Evolutionary conservation across 2,888 invertebrate species (phyloP), one percentile per base, ranked within the genome.

Genomic region (Campoplex capitator): DNA sequence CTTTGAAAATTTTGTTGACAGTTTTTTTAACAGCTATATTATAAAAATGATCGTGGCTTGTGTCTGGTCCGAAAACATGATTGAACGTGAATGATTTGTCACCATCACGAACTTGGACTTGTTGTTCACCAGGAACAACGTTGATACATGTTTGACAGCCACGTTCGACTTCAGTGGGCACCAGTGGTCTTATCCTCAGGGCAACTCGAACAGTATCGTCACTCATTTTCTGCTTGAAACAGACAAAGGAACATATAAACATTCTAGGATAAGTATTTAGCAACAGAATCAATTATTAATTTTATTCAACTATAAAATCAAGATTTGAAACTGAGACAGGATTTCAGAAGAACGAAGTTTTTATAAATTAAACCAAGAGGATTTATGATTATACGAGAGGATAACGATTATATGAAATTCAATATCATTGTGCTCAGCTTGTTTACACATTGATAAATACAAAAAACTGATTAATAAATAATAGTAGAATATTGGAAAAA

Each of bases 21-120:
- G 98, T 96, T 18, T 96, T 95, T 89, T 96, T 95, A 0, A 98
- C 97, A 13, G 97, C 96, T 35, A 95, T 95, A 45, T 96, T 95
- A 93, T 98, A 98, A 65, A 98, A 96, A 58, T 96, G 95, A 71
- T 96, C 95, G 91, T 98, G 98, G 0, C 95, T 95, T 1, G 96
- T 95, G n/a, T 95, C 95, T 74, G 96, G 95, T 38, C 96, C 95
- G 91, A 98, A 98, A 0, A 98, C 98, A 95, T 97, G 96, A 94
- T 98, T 98, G 92, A 96, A 98, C 0, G 98, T 97, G 90, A 98
- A 98, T 0, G 96, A 95, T 88, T 97, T 96, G 73, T 97, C 97
- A 0, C 95, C 94, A 13, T 95, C 95, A 76, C 96, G 95, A 1
- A 98, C 96, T 78, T 96, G 95, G 1, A 98, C 96, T 94, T 98